Percentiles rank a stretch among this genome's conserved stretches.
These are phyloP conservation scores for Glaucidium brasilianum DNA, from an alignment of 2,113 vertebrate species.

Conservation along the genomic window DNA sequence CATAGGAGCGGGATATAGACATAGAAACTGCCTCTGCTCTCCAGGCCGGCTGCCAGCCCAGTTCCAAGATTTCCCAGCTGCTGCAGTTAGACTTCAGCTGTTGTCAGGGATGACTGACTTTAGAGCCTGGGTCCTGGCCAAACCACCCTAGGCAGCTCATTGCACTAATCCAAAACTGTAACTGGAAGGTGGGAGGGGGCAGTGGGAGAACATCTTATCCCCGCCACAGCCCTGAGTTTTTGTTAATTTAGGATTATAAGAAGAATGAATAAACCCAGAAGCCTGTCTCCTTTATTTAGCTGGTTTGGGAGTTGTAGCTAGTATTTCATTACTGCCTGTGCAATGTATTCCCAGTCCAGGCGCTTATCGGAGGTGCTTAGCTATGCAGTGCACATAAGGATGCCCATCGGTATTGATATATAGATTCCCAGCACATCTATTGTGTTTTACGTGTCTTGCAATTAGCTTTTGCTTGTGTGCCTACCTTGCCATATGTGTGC, in stretches of 20 bases:
- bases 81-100: not conserved
- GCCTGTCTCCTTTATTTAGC: conserved; percentile 8
- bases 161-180: conserved; percentile 11
- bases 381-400: not conserved
- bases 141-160: not conserved
- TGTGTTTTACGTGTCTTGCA: not conserved
- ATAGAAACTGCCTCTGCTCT: not conserved
- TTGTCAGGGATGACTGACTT: conserved; percentile 38
- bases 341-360: not conserved
- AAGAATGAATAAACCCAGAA: conserved; percentile 8
- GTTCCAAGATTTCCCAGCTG: conserved; percentile 7
- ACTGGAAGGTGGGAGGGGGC: not conserved
- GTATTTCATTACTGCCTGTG: not conserved
- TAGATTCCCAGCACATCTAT: not conserved
- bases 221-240: not conserved
- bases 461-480: not conserved
- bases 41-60: not conserved
- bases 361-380: not conserved
- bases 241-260: conserved; percentile 1
- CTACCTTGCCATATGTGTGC: not conserved
- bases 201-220: not conserved
- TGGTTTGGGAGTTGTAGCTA: not conserved
- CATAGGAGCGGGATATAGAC: not conserved
- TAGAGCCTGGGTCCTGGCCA: not conserved
- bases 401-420: not conserved